phyloP scores from a whole-genome alignment of 2,797 vertebrate genomes.

The Molossus alvarezi region DNA sequence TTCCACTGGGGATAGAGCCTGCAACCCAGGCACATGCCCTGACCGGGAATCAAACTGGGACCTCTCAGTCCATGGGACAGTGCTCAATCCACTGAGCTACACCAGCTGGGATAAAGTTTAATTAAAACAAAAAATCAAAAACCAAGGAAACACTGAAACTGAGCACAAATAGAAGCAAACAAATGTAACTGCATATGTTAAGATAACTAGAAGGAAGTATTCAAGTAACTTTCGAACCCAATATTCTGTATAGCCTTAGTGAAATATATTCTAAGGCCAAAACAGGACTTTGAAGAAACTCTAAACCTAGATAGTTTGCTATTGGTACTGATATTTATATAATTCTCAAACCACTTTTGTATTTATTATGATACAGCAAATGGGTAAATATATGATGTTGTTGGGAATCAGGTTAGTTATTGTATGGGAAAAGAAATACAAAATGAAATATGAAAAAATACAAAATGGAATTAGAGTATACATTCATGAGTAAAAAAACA shows the following conservation, averaged over 20 bases:
- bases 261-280: conserved; percentile 39
- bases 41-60: no score
- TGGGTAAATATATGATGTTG: not conserved
- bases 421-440: conserved; percentile 24
- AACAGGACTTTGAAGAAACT: not conserved
- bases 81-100: no score
- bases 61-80: no score
- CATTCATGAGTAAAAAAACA: not conserved
- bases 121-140: not conserved
- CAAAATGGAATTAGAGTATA: conserved; percentile 10
- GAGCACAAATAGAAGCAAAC: conserved; percentile 9
- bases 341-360: conserved; percentile 43
- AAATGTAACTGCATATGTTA: not conserved
- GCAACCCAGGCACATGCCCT: no score
- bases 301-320: conserved; percentile 32
- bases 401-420: conserved; percentile 27
- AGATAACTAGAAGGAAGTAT: not conserved
- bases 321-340: not conserved
- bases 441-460: not conserved
- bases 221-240: not conserved
- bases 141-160: not conserved
- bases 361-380: conserved; percentile 19
- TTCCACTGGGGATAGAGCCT: no score
- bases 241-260: not conserved
- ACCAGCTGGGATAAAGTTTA: no score